phyloP scores from a whole-genome alignment of 2,113 vertebrate genomes.

The Crotalus helleri region DNA sequence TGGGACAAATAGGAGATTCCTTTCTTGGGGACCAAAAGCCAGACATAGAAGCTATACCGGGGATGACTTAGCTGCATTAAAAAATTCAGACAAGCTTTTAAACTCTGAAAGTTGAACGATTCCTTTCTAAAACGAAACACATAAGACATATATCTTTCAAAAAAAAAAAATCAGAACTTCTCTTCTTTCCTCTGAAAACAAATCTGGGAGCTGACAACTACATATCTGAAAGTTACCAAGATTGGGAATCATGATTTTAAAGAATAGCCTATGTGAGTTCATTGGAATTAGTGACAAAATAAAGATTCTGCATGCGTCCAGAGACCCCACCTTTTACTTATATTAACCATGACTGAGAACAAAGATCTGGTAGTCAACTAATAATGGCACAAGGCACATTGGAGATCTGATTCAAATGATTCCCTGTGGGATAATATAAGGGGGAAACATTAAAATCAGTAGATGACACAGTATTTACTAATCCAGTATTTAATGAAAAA shows the following conservation, averaged over 20 bases:
- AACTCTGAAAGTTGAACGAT: neutral
- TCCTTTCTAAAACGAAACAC: neutral
- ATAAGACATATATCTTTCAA: neutral
- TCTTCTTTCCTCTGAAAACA: neutral
- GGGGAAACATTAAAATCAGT: neutral
- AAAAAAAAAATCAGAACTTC: neutral
- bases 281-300: neutral
- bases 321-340: neutral
- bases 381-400: neutral
- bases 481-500: neutral
- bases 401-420: no score
- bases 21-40: neutral
- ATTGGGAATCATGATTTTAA: neutral
- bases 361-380: neutral
- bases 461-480: neutral
- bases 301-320: neutral
- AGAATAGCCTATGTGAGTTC: neutral
- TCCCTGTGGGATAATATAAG: neutral
- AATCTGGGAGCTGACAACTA: neutral
- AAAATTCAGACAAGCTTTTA: neutral
- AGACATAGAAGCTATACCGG: neutral
- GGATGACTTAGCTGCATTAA: neutral
- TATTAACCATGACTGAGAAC: neutral
- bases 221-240: neutral
- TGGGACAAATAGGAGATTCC: neutral